These are phyloP conservation scores for Salminus brasiliensis DNA, from an alignment of 2,113 vertebrate species.

Conservation along the genomic window DNA sequence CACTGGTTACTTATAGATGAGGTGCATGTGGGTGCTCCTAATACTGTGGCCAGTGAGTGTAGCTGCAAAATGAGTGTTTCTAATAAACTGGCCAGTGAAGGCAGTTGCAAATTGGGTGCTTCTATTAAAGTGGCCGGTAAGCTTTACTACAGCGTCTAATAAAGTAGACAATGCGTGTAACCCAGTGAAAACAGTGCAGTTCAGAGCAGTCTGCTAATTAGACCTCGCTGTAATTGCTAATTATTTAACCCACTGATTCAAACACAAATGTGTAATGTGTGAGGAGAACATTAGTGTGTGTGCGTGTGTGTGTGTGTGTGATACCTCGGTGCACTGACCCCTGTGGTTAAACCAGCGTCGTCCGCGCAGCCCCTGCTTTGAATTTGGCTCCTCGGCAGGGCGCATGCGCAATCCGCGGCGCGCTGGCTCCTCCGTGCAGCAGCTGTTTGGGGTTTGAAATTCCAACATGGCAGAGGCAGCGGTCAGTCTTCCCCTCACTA, in stretches of 20 bases:
- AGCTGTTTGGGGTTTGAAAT: conserved; percentile 99
- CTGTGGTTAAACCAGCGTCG: conserved; percentile 11
- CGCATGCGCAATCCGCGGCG: conserved; percentile 90
- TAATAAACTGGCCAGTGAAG: too few relatives aligned
- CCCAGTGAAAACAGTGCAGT: too few relatives aligned
- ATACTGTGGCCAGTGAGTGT: not conserved
- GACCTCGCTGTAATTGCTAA: too few relatives aligned
- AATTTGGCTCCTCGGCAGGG: conserved; percentile 89
- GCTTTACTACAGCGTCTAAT: too few relatives aligned
- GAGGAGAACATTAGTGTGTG: not conserved
- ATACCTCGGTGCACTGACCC: not conserved
- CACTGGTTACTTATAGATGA: not conserved
- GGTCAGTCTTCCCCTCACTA: conserved; percentile 92
- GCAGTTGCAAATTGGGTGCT: too few relatives aligned
- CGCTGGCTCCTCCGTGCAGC: conserved; percentile 87
- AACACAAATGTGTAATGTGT: not conserved
- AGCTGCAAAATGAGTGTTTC: too few relatives aligned
- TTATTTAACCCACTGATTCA: not conserved
- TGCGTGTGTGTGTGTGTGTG: not conserved
- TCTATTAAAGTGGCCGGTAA: too few relatives aligned
- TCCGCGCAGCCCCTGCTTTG: conserved; percentile 73
- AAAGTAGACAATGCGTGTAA: too few relatives aligned
- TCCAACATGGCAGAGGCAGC: conserved; percentile 99
- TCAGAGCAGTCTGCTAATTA: too few relatives aligned
- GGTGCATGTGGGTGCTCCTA: not conserved